A percentile compares a stretch with the other conserved stretches of the same genome.
Evolutionary conservation across 2,888 invertebrate genomes (phyloP).

Genomic region (Brachyptera risi): DNA sequence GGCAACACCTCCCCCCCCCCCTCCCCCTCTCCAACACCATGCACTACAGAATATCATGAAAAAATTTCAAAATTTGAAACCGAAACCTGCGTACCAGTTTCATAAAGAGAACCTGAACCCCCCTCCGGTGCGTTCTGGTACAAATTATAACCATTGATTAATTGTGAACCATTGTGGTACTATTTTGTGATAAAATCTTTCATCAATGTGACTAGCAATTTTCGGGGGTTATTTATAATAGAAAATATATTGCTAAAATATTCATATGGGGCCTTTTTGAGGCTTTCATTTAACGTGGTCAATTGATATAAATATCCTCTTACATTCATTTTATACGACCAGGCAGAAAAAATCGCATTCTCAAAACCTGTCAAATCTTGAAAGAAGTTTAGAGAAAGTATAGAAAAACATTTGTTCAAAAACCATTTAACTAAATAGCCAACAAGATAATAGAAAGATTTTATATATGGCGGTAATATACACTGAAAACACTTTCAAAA

Average conservation of each 20-base stretch:
- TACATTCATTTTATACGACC: neutral
- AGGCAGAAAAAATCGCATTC: neutral
- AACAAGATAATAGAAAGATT: neutral
- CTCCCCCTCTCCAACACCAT: too few relatives aligned
- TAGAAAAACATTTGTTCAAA: neutral
- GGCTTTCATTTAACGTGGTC: too few relatives aligned
- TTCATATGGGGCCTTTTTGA: neutral
- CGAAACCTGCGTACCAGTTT: too few relatives aligned
- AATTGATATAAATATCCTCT: too few relatives aligned
- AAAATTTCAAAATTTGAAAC: too few relatives aligned
- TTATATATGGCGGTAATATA: neutral
- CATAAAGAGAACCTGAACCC: too few relatives aligned
- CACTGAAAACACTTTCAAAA: neutral
- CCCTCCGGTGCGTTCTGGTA: too few relatives aligned
- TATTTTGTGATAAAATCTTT: neutral
- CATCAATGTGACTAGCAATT: neutral
- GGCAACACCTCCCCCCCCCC: too few relatives aligned
- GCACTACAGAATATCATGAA: too few relatives aligned
- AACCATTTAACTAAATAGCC: neutral
- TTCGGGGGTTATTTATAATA: neutral
- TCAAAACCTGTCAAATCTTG: neutral
- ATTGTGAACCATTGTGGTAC: too few relatives aligned
- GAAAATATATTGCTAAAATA: neutral
- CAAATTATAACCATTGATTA: too few relatives aligned
- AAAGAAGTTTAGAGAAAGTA: neutral